Evolutionary conservation across 2,797 vertebrate species (phyloP), one percentile per base, ranked within the genome.

Genomic region (Dicrostonyx torquatus): DNA sequence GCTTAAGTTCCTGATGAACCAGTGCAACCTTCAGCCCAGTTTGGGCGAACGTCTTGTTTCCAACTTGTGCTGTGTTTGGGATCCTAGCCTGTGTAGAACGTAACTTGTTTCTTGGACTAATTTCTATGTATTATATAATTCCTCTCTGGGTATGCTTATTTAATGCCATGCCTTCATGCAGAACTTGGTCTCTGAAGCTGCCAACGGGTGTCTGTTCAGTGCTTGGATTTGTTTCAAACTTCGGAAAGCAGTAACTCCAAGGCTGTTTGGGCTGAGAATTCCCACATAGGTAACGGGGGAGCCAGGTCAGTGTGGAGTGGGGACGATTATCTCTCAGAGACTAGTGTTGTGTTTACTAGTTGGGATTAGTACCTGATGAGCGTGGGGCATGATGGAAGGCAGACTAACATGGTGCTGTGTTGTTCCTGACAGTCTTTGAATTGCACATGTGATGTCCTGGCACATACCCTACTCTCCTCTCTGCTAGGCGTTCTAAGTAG

Each of bases 61-160:
- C 80, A 78, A 94, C 50, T 70, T 5, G 5, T 22, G 24, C 53
- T 73, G 24, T 12, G 20, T 85, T 70, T 31, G 13, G 14, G 92
- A 60, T 72, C 72, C 9, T 34, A 2, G 5, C 50, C 75, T 17
- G 4, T 29, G 0, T 22, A n/a, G 94, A 77, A 90, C 1, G 14
- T 22, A 84, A 94, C 94, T 79, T 29, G 77, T 40, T 83, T 94
- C 91, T 78, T 88, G 95, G 92, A 84, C 89, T 85, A 26, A 87
- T 96, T 92, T 73, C 91, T 85, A 40, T 34, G 50, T 60, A 91
- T 92, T 94, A 93, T 84, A 73, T 93, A 84, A 96, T 83, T 87
- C 75, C 90, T 87, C 72, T 53, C 94, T 72, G 94, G 90, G 26
- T 70, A 26, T 11, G 24, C 75, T 94, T 80, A 60, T 75, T 94